Conservation (phyloP, 2,113 vertebrate genomes). For the Cololabis saira region DNA sequence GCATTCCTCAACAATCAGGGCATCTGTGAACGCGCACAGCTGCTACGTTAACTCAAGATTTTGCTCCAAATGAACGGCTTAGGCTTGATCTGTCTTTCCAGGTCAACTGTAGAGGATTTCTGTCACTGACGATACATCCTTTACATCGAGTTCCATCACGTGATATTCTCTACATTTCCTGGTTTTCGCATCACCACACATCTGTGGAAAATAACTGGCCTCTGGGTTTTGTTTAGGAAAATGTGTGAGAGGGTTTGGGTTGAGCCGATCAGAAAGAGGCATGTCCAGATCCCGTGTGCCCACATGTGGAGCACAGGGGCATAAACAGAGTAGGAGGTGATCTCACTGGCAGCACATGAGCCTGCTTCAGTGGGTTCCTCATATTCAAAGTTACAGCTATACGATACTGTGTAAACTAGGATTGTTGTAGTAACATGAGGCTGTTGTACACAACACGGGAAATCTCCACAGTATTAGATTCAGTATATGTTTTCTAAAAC, state of each 20-base stretch:
- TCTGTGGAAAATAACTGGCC: conserved; percentile 6
- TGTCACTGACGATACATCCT: not conserved
- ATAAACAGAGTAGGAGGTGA: not conserved
- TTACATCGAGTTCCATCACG: not conserved
- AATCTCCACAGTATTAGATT: too few species aligned
- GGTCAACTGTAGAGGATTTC: not conserved
- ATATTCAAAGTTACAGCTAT: not conserved
- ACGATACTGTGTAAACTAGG: too few species aligned
- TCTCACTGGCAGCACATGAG: conserved; percentile 17
- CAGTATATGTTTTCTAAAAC: too few species aligned
- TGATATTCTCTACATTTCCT: not conserved
- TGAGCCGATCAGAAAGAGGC: not conserved
- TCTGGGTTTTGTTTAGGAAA: conserved; percentile 30
- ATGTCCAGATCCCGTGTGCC: not conserved
- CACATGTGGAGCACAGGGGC: conserved; percentile 11
- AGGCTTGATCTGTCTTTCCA: conserved; percentile 1
- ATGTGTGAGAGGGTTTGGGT: conserved; percentile 11
- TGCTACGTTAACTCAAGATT: conserved; percentile 39
- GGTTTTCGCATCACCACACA: not conserved
- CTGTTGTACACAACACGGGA: too few species aligned
- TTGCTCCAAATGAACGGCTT: conserved; percentile 11
- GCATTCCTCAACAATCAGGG: conserved; percentile 11
- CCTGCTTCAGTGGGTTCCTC: not conserved
- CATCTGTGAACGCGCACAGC: conserved; percentile 49
- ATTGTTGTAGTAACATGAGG: too few species aligned